phyloP scores from a whole-genome alignment of 2,797 vertebrate species.

The Bovichtus variegatus region DNA sequence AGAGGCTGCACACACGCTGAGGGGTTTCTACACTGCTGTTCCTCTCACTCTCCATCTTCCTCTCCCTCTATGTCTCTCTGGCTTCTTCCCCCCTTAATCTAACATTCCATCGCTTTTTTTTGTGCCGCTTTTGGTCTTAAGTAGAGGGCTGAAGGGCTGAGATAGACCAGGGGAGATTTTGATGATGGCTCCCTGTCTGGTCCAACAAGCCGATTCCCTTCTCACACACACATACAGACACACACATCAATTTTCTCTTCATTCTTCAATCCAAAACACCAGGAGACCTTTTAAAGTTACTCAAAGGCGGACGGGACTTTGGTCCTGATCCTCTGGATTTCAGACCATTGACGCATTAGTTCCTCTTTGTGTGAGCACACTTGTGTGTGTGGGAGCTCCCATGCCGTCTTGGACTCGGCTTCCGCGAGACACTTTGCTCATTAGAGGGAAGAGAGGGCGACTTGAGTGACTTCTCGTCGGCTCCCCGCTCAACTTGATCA shows the following conservation, averaged over 20 bases:
- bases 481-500: slow-evolving; percentile 78
- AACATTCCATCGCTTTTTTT: slow-evolving; percentile 70
- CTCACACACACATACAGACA: slow-evolving; percentile 35
- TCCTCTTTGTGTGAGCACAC: slow-evolving; percentile 27
- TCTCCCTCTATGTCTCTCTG: slow-evolving; percentile 60
- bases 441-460: slow-evolving; percentile 78
- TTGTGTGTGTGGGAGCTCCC: slow-evolving; percentile 54
- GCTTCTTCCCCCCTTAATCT: slow-evolving; percentile 66
- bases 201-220: slow-evolving; percentile 66
- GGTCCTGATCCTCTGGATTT: slow-evolving; percentile 78
- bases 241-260: slow-evolving; percentile 62
- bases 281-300: slow-evolving; percentile 84
- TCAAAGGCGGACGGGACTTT: slow-evolving; percentile 84
- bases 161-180: slow-evolving; percentile 80
- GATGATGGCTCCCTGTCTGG: slow-evolving; percentile 78
- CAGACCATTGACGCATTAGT: slow-evolving; percentile 55
- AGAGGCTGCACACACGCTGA: slow-evolving; percentile 79
- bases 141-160: slow-evolving; percentile 81
- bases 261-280: slow-evolving; percentile 80
- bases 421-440: slow-evolving; percentile 85
- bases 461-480: slow-evolving; percentile 76
- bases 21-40: slow-evolving; percentile 76
- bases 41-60: slow-evolving; percentile 73
- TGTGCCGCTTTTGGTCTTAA: slow-evolving; percentile 78
- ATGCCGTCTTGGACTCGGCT: slow-evolving; percentile 73